A percentile compares a stretch with the other conserved stretches of the same genome.
Conservation (phyloP, 2,888 invertebrate species). For the Zaprionus bogoriensis region DNA sequence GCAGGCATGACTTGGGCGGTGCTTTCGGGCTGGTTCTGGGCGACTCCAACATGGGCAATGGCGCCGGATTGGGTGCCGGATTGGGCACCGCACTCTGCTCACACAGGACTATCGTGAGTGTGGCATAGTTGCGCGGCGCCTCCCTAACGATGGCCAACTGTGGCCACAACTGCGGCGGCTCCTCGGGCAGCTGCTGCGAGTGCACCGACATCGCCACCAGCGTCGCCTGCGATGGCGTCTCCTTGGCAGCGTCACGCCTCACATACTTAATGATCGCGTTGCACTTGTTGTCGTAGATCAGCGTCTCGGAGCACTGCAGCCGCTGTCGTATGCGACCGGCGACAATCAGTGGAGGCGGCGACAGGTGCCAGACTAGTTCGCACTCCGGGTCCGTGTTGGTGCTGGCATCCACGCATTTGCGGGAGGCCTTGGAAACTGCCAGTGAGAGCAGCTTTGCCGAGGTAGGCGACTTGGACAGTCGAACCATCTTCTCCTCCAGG, state of each 20-base stretch:
- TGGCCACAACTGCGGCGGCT: background rate
- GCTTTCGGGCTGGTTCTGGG: background rate
- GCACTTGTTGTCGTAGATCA: conserved; percentile 50
- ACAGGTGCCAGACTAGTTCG: background rate
- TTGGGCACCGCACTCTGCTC: background rate
- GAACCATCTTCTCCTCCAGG: conserved; percentile 32
- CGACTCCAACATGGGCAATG: too few relatives aligned
- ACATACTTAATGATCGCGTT: conserved; percentile 39
- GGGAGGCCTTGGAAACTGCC: too few relatives aligned
- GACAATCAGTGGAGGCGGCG: conserved; percentile 6
- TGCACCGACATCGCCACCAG: background rate
- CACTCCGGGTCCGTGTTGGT: conserved; percentile 38
- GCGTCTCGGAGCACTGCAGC: conserved; percentile 48
- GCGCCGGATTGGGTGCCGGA: too few relatives aligned
- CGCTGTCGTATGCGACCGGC: conserved; percentile 36
- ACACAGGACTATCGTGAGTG: background rate
- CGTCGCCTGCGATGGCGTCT: background rate
- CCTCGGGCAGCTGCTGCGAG: background rate
- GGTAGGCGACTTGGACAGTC: too few relatives aligned
- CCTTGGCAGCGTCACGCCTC: background rate
- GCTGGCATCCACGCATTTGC: conserved; percentile 36
- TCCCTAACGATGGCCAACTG: background rate
- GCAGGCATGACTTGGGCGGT: background rate
- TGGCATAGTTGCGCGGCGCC: background rate
- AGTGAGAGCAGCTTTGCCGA: too few relatives aligned